A percentile compares a stretch with the other conserved stretches of the same genome.
Conservation (phyloP, 2,797 vertebrate genomes). For the Serranus cabrilla region DNA sequence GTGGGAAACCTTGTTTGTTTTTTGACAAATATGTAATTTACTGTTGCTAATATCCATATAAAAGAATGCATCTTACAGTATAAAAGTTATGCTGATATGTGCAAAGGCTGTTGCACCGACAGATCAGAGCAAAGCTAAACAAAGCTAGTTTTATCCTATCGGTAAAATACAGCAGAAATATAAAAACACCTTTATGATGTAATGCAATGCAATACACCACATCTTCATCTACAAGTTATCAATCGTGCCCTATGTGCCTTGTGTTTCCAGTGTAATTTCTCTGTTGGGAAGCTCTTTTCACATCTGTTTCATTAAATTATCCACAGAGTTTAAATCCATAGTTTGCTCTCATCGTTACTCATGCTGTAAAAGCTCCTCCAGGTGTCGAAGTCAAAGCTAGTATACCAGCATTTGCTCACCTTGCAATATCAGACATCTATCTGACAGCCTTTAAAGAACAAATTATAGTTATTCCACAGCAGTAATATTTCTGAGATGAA, state of each 20-base stretch:
- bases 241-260: neutral
- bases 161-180: neutral
- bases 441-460: slow-evolving; percentile 14
- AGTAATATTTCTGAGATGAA: slow-evolving; percentile 1
- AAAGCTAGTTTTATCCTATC: neutral
- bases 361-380: slow-evolving; percentile 20
- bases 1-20: neutral
- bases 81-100: neutral
- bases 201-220: slow-evolving; percentile 4
- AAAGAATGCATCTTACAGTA: neutral
- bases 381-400: slow-evolving; percentile 27
- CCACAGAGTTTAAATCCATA: slow-evolving; percentile 10
- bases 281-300: slow-evolving; percentile 9
- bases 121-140: neutral
- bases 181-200: slow-evolving; percentile 1
- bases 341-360: neutral
- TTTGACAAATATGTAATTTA: neutral
- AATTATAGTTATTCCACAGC: slow-evolving; percentile 15
- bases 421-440: slow-evolving; percentile 13
- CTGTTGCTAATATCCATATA: neutral
- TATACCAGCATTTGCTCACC: slow-evolving; percentile 2
- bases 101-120: neutral
- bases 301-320: slow-evolving; percentile 37
- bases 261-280: slow-evolving; percentile 18
- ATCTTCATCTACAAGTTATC: neutral